Conservation (phyloP, 2,113 vertebrate genomes). For the Melanerpes formicivorus region DNA sequence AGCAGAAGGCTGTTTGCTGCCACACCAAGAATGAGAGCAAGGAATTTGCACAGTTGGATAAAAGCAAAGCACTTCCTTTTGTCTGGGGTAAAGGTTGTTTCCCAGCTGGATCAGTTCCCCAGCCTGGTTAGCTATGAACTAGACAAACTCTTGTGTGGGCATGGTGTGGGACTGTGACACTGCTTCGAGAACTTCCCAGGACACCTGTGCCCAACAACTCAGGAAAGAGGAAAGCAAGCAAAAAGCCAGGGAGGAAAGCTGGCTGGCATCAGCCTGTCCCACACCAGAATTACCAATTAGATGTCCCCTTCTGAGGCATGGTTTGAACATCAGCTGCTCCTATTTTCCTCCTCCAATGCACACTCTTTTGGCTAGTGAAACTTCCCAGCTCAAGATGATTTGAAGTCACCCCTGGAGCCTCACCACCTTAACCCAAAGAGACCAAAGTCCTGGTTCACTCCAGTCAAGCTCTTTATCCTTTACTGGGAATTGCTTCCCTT, state of each 20-base stretch:
- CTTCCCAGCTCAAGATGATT: not conserved
- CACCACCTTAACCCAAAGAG: not conserved
- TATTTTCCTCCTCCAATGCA: not conserved
- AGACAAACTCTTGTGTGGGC: not conserved
- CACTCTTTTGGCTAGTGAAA: not conserved
- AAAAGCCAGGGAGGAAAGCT: not conserved
- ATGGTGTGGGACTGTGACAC: not conserved
- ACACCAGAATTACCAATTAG: not conserved
- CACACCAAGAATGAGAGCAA: not conserved
- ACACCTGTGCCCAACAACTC: fast-evolving
- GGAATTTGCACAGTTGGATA: not conserved
- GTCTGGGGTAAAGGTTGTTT: not conserved
- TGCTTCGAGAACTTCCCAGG: not conserved
- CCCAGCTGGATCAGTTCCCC: not conserved
- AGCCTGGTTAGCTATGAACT: not conserved
- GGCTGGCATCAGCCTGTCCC: not conserved
- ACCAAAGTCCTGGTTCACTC: not conserved
- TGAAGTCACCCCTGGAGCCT: not conserved
- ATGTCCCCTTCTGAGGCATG: not conserved
- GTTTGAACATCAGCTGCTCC: not conserved
- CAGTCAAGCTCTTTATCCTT: not conserved
- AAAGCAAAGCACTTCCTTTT: not conserved
- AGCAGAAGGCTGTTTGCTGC: not conserved
- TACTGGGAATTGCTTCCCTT: not conserved
- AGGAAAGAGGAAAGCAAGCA: not conserved